Percentiles rank a stretch among this genome's conserved stretches.
phyloP scores from a whole-genome alignment of 2,888 invertebrate species.

The Spisula subtruncata region DNA sequence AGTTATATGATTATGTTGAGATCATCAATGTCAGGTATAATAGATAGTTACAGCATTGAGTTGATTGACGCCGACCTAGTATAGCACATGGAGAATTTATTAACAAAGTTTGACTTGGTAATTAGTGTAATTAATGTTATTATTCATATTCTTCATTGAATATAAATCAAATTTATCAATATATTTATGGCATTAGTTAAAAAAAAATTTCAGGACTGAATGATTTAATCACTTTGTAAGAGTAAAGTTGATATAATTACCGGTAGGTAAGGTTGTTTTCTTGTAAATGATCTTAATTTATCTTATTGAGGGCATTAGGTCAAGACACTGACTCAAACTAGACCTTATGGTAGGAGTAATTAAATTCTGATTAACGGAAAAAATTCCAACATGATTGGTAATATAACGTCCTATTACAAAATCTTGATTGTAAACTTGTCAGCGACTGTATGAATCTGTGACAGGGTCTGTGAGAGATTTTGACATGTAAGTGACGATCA shows the following conservation, averaged over 20 bases:
- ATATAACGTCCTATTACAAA: neutral
- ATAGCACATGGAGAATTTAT: neutral
- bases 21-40: neutral
- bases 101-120: neutral
- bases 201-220: neutral
- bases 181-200: neutral
- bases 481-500: neutral
- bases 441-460: neutral
- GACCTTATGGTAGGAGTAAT: neutral
- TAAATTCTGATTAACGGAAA: neutral
- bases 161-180: neutral
- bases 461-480: neutral
- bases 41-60: neutral
- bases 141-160: neutral
- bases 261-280: no score
- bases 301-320: no score
- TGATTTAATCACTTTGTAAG: no score
- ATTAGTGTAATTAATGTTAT: neutral
- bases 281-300: no score
- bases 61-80: neutral
- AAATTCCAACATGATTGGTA: neutral
- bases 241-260: no score
- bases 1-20: neutral
- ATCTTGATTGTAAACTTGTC: neutral
- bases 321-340: neutral